Base-by-base conservation (phyloP, 37 sponge, comb jelly and placozoan species). In the Spongilla lacustris region DNA sequence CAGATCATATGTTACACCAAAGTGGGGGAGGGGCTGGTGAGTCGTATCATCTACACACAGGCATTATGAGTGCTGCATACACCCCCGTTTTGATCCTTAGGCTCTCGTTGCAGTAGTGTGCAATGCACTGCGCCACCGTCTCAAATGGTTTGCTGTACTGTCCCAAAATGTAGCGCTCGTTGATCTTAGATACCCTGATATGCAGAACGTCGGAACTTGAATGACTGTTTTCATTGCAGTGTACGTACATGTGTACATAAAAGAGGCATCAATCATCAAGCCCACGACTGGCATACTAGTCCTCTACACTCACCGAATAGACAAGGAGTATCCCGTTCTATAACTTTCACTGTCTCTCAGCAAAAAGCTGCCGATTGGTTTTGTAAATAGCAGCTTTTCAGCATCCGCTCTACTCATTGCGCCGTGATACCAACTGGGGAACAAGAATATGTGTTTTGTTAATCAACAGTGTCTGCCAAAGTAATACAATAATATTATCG, bases 81-180 rank as follows among this genome's bases (percentile, higher is more conserved):
- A 70, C 81, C 17, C 69, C 77, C 0, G 81, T 85, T 19, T 84
- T 71, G 37, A 89, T 80, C 69, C 46, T 36, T 36, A 89, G 76
- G 14, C 80, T 89, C 38, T 89, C 80, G 36, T 67, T 22, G 38
- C 70, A 77, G 69, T 84, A 89, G 81, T 74, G 84, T 2, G 86
- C 78, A 67, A 89, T 73, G 33, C 66, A 67, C 35, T 84, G 75
- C 2, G 85, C 67, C 48, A 89, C 37, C 4, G 81, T 79, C 0
- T n/a, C 66, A 29, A 89, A 89, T 0, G 90, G 90, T 77, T 89
- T 79, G 81, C 90, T 89, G 76, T 77, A 75, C 46, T 89, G 84
- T 31, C 90, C 90, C 27, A 89, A 69, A 0, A 89, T 74, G 48
- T 85, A 89, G 37, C 74, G 80, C 19, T 66, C 81, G n/a, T 73